A percentile compares a stretch with the other conserved stretches of the same genome.
These are phyloP conservation scores for Brachionus paranguensis DNA, from an alignment of 1,140 invertebrate genomes.

Conservation along the genomic window DNA sequence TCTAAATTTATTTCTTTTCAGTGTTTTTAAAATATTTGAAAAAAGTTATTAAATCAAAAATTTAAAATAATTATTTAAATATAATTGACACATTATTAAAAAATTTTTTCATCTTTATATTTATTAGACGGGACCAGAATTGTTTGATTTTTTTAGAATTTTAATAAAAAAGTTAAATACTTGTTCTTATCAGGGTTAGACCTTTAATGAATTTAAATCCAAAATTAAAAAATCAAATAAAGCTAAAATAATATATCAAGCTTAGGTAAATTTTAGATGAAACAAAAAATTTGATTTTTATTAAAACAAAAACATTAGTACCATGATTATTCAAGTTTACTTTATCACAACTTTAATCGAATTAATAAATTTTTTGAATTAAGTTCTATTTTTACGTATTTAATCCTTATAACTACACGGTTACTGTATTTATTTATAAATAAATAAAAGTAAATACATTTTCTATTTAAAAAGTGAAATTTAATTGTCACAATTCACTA, in stretches of 20 bases:
- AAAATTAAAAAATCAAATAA: not conserved
- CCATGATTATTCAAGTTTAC: not conserved
- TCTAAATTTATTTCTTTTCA: too few relatives aligned
- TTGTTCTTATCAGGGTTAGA: not conserved
- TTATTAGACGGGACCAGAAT: not conserved
- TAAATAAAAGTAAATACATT: not conserved
- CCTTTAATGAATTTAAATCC: not conserved
- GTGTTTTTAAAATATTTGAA: too few relatives aligned
- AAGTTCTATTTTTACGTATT: not conserved
- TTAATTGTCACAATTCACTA: not conserved
- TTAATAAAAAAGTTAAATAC: not conserved
- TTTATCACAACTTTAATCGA: not conserved
- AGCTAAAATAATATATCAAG: not conserved
- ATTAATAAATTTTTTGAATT: not conserved
- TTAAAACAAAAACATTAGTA: not conserved
- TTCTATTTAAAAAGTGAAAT: not conserved
- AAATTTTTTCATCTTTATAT: too few relatives aligned
- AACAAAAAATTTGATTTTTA: not conserved
- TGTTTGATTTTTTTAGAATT: not conserved
- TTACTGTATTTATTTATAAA: not conserved
- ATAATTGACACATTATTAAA: too few relatives aligned
- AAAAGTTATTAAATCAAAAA: too few relatives aligned
- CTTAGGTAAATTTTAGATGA: not conserved
- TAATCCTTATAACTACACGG: not conserved
- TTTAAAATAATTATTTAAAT: too few relatives aligned